phyloP scores from a whole-genome alignment of 2,113 vertebrate genomes.

The Plecturocebus donacophilus region DNA sequence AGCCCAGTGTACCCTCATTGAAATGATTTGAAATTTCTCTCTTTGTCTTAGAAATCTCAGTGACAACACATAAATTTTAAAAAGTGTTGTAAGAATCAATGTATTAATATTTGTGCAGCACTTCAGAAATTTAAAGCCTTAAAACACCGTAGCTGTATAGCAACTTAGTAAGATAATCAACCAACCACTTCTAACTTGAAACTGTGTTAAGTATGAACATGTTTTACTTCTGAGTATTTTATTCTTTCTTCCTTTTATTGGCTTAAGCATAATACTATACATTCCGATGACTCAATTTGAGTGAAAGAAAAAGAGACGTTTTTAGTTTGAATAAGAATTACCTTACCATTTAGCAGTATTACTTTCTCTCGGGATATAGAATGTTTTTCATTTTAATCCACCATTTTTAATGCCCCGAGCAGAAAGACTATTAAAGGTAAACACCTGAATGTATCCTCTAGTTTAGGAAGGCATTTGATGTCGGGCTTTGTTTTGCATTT shows the following conservation, averaged over 20 bases:
- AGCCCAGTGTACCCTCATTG: not conserved
- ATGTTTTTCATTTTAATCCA: constrained; percentile 71
- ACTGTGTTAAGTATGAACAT: constrained; percentile 70
- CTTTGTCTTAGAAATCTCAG: not conserved
- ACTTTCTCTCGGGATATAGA: constrained; percentile 67
- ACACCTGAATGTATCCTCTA: constrained; percentile 81
- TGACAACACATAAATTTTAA: not conserved
- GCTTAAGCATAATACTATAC: constrained; percentile 68
- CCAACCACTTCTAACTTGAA: constrained; percentile 65
- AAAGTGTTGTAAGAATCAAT: not conserved
- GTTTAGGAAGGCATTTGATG: constrained; percentile 81
- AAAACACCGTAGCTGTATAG: not conserved
- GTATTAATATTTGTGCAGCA: not conserved
- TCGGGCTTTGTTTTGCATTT: constrained; percentile 71
- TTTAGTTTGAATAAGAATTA: constrained; percentile 84
- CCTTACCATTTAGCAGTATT: constrained; percentile 75
- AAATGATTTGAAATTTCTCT: not conserved
- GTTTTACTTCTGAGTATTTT: constrained; percentile 76
- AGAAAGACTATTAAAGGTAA: constrained; percentile 83
- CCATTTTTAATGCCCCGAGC: constrained; percentile 75
- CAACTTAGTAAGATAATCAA: constrained; percentile 63
- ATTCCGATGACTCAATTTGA: constrained; percentile 77
- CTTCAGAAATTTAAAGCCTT: constrained; percentile 41
- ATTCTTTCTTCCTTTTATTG: constrained; percentile 78
- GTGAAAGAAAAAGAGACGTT: constrained; percentile 71